These are phyloP conservation scores for Lagorchestes hirsutus DNA, from an alignment of 2,797 vertebrate species.

Conservation along the genomic window DNA sequence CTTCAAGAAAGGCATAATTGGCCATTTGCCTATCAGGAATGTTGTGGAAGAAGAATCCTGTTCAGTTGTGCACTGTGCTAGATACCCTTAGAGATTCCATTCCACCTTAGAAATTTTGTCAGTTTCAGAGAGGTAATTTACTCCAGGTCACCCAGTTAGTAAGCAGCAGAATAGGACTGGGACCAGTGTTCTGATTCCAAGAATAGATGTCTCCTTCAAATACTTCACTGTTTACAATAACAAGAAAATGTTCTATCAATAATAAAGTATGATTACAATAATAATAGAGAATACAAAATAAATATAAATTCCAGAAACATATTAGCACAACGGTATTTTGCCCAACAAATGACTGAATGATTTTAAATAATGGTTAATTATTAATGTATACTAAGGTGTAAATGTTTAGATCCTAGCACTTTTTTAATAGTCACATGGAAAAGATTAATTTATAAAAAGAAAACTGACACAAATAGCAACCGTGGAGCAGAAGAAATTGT, in stretches of 20 bases:
- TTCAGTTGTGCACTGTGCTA: background rate
- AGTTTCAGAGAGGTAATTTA: background rate
- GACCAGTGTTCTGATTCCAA: background rate
- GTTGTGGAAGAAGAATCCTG: background rate
- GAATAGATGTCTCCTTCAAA: background rate
- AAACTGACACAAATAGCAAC: too few species aligned
- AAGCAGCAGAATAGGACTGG: background rate
- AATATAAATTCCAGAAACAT: too few species aligned
- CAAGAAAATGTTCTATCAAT: background rate
- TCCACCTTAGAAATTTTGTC: background rate
- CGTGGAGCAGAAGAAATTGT: background rate
- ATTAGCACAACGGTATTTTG: rapidly evolving
- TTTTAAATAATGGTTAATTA: background rate
- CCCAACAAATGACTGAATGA: background rate
- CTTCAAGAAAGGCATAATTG: background rate
- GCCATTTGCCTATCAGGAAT: background rate
- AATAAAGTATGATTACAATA: background rate
- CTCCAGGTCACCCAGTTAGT: background rate
- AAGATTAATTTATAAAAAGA: too few species aligned
- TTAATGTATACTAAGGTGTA: too few species aligned
- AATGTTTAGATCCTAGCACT: background rate
- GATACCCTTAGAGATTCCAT: background rate
- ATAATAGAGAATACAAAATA: background rate
- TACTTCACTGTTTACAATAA: background rate
- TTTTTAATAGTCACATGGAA: rapidly evolving